phyloP scores from a whole-genome alignment of 1,140 invertebrate species.

The Eumeta japonica region DNA sequence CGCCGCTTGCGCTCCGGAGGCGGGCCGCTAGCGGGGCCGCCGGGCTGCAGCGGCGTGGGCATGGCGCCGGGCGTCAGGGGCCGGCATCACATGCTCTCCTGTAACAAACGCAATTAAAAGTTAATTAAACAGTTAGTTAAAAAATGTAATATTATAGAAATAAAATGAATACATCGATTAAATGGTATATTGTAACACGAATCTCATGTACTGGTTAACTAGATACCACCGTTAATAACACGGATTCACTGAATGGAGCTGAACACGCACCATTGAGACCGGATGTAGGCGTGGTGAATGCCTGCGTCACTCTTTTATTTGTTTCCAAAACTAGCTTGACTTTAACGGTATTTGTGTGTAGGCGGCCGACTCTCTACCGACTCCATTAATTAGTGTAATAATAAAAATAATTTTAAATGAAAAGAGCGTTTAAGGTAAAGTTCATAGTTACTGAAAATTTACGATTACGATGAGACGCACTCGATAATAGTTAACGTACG shows the following conservation, averaged over 20 bases:
- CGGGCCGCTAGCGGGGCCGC: slow-evolving; percentile 55
- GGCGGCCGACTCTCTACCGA: no score
- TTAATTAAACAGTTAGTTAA: slow-evolving; percentile 1
- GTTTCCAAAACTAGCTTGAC: slow-evolving; percentile 7
- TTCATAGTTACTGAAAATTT: no score
- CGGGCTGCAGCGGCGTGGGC: slow-evolving; percentile 58
- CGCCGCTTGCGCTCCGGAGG: slow-evolving; percentile 57
- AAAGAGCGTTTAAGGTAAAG: no score
- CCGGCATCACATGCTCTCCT: slow-evolving; percentile 61
- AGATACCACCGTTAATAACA: no score
- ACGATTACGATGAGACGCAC: no score
- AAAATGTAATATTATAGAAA: slow-evolving; percentile 4
- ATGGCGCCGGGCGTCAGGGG: slow-evolving; percentile 58
- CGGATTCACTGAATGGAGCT: slow-evolving; percentile 32
- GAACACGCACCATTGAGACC: slow-evolving; percentile 19
- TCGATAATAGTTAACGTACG: no score
- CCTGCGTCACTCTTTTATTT: slow-evolving; percentile 28
- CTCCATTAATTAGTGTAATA: no score
- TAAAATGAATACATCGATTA: slow-evolving; percentile 3
- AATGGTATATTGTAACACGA: slow-evolving; percentile 16
- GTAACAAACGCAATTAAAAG: slow-evolving; percentile 25
- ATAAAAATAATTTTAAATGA: no score
- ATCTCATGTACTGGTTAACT: slow-evolving; percentile 44
- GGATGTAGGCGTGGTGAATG: slow-evolving; percentile 34
- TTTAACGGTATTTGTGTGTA: not conserved